These are phyloP conservation scores for Stercorarius parasiticus DNA, from an alignment of 2,113 vertebrate genomes.

Conservation along the genomic window DNA sequence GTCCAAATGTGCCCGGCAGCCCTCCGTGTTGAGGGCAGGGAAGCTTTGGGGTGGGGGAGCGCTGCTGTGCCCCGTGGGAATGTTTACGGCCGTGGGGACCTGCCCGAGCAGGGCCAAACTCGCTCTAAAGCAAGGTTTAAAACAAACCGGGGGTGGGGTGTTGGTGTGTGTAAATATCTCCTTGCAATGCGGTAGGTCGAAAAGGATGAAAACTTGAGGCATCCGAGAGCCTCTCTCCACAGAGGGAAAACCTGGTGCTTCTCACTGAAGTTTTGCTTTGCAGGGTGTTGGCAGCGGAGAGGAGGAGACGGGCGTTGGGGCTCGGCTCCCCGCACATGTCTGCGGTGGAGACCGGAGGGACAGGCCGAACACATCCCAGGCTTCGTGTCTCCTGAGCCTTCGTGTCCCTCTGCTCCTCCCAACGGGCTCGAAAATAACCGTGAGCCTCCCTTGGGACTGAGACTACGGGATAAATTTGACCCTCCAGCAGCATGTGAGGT, in stretches of 20 bases:
- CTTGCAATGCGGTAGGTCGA: neutral
- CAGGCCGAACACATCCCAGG: neutral
- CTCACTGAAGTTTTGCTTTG: neutral
- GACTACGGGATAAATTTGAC: constrained; percentile 31
- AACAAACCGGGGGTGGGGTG: neutral
- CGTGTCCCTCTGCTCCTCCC: neutral
- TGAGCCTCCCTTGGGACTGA: neutral
- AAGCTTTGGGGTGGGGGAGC: neutral
- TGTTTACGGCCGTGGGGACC: neutral
- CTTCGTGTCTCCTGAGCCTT: neutral
- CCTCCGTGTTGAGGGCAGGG: neutral
- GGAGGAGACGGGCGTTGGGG: accelerated
- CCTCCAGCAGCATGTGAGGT: neutral
- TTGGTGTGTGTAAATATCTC: neutral
- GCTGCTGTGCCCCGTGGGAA: constrained; percentile 16
- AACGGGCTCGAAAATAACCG: neutral
- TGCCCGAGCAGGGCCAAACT: constrained; percentile 42
- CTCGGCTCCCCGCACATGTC: accelerated
- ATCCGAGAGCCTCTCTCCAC: neutral
- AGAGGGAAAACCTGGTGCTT: neutral
- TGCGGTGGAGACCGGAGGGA: neutral
- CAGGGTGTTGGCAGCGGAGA: neutral
- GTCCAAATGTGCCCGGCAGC: accelerated
- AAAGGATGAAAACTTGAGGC: neutral
- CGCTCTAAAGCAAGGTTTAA: neutral